Evolutionary conservation across 1,140 invertebrate genomes (phyloP).

Genomic region (Zaprionus ghesquierei): DNA sequence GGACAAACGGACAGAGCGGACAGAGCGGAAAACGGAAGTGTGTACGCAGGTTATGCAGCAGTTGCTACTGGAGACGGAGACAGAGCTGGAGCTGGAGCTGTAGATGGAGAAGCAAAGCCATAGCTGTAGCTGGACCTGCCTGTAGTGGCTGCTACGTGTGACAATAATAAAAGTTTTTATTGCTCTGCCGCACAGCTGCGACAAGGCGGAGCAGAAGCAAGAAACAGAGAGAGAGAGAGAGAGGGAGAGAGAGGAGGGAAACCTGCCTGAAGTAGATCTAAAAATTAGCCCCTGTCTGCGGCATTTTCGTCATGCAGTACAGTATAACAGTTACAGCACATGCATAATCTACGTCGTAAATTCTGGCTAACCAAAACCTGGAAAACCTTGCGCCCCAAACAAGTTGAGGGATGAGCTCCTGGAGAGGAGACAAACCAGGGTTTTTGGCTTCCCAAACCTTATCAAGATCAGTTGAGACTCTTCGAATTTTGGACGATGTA

Average conservation of each 20-base stretch:
- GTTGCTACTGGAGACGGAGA: conserved; percentile 13
- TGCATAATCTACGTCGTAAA: conserved; percentile 43
- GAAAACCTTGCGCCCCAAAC: neutral
- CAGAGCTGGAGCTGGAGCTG: conserved; percentile 23
- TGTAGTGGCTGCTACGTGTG: conserved; percentile 62
- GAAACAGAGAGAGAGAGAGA: conserved; percentile 17
- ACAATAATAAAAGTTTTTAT: conserved; percentile 81
- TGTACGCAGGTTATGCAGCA: conserved; percentile 77
- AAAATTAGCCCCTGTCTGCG: conserved; percentile 49
- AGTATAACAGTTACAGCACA: neutral
- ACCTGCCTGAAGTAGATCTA: conserved; percentile 61
- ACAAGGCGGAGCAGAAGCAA: conserved; percentile 3
- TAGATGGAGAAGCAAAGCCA: neutral
- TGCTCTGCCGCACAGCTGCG: conserved; percentile 72
- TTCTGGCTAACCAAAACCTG: conserved; percentile 25
- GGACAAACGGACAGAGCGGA: conserved; percentile 19
- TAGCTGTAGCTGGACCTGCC: conserved; percentile 31
- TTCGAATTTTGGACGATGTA: too few relatives aligned
- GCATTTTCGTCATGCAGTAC: conserved; percentile 18
- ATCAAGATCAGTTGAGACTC: too few relatives aligned
- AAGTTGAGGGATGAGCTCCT: neutral
- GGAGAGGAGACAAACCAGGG: neutral
- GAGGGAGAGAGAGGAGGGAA: conserved; percentile 32
- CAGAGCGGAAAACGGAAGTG: conserved; percentile 68
- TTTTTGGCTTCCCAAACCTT: too few relatives aligned